phyloP scores from a whole-genome alignment of 1,140 invertebrate species.

The Hylyphantes graminicola region DNA sequence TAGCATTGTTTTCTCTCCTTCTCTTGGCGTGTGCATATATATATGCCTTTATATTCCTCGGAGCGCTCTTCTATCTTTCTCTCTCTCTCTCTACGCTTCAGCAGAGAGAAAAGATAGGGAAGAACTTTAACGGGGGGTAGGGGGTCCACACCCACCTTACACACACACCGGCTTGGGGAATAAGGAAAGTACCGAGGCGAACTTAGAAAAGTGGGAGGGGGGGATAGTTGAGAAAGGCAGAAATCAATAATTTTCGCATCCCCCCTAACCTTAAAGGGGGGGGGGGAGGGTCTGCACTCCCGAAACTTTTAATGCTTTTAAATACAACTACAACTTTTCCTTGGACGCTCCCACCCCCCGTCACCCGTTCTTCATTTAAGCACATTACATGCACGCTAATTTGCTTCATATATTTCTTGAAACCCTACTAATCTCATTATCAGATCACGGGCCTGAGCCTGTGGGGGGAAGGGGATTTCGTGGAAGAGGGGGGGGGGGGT shows the following conservation, averaged over 20 bases:
- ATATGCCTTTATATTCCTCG: constrained; percentile 57
- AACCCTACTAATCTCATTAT: constrained; percentile 61
- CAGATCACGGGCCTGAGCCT: constrained; percentile 43
- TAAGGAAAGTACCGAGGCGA: constrained; percentile 23
- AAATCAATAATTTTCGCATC: constrained; percentile 57
- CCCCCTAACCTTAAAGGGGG: not conserved
- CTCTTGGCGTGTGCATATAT: constrained; percentile 45
- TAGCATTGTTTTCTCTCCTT: constrained; percentile 57
- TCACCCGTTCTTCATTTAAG: constrained; percentile 58
- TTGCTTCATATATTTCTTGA: constrained; percentile 62
- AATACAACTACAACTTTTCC: constrained; percentile 61
- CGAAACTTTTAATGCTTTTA: constrained; percentile 61
- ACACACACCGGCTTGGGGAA: constrained; percentile 37
- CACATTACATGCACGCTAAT: constrained; percentile 61
- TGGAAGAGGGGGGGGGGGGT: too few species aligned
- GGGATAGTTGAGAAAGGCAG: constrained; percentile 53
- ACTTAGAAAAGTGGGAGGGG: not conserved
- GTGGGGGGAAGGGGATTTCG: too few species aligned
- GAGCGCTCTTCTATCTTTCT: constrained; percentile 45
- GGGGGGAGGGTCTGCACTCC: constrained; percentile 30
- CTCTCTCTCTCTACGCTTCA: constrained; percentile 3
- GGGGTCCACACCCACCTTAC: constrained; percentile 12
- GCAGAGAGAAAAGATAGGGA: constrained; percentile 59
- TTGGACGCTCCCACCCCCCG: constrained; percentile 11
- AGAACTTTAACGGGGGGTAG: constrained; percentile 40